Base-by-base conservation (phyloP, 92 coral and sea anemone genomes). In the Meandrina meandrites region DNA sequence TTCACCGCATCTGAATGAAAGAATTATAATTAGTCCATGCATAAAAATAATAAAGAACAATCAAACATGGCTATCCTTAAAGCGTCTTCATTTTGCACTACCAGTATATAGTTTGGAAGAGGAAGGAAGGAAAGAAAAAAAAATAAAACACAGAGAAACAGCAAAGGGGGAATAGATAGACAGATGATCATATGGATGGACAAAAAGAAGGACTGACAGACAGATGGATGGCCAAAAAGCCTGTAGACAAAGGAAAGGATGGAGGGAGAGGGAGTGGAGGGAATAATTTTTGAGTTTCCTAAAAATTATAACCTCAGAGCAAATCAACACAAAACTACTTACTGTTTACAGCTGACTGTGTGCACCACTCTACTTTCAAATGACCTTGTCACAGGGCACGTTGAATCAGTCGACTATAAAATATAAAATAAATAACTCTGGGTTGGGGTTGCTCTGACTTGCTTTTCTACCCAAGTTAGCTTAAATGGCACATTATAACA, bases 301-400 rank as follows among this genome's bases (percentile, higher is more conserved):
- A 27, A 10, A 9, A n/a, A 18, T 13, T 28, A 42, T 22, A 30
- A 77, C 12, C 11, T 5, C 7, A 32, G 22, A 40, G 37, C 18
- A 22, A 45, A 19, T 50, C 14, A 21, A 47, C 31, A 47, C 56
- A 7, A 47, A 8, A 72, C 42, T 34, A 87, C 92, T 89, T 86
- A 97, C 99, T 92, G 90, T 90, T 89, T 95, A 78, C 99, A 97
- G 48, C 73, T 88, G 81, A 97, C 90, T 62, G 88, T 81, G 56
- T 97, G 96, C 28, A 90, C 51, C 1, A 97, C 92, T 51, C 90
- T 88, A 64, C 98, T 94, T 92, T 95, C 98, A 92, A 97, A 97
- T 56, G 94, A 90, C 80, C 98, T 97, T 81, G 92, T 92, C 21
- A 97, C 93, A 75, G 99, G 99, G 82, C 98, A 97, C 40, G 77